Evolutionary conservation across 2,888 invertebrate species (phyloP).

Genomic region (Dasypolia templi): DNA sequence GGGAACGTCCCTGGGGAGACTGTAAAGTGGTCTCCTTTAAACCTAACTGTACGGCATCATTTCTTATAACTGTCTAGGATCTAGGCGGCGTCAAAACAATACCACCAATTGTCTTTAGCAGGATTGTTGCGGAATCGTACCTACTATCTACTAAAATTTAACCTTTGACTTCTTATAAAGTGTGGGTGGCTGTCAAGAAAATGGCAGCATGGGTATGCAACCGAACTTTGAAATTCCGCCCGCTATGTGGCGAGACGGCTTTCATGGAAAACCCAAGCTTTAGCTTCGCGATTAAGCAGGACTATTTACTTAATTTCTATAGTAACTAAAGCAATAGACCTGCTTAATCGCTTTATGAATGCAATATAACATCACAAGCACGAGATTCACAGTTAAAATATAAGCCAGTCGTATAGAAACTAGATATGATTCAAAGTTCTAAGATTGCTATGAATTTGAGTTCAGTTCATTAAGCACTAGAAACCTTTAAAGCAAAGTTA

Average conservation of each 20-base stretch:
- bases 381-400: background rate
- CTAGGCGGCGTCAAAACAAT: background rate
- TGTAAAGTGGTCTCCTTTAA: background rate
- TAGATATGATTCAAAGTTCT: background rate
- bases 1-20: background rate
- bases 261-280: background rate
- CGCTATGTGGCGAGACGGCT: background rate
- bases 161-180: background rate
- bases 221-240: background rate
- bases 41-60: background rate
- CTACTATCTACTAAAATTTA: background rate
- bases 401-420: background rate
- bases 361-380: background rate
- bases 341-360: background rate
- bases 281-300: too few relatives aligned
- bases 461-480: background rate
- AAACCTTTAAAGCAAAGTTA: conserved; percentile 4
- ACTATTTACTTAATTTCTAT: background rate
- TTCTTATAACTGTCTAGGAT: background rate
- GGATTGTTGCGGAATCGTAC: background rate
- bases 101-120: background rate
- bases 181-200: background rate
- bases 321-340: background rate
- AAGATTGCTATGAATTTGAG: background rate
- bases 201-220: background rate